Base-by-base conservation (phyloP, 2,797 vertebrate species). In the Typhlichthys subterraneus region DNA sequence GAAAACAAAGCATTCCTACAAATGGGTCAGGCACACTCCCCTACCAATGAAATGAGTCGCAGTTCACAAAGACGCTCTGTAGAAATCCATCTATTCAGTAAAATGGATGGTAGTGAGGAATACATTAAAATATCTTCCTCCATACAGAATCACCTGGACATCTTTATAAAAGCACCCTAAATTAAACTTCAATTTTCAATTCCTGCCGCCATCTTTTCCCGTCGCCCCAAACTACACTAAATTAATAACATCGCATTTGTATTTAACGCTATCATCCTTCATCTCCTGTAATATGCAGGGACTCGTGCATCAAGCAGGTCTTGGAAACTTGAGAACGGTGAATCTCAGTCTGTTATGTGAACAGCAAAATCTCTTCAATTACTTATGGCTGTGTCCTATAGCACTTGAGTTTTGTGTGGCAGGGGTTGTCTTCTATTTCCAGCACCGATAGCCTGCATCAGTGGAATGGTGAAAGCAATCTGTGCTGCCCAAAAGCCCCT, bases 1-100 rank as follows among this genome's bases (percentile, higher is more conserved):
- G 68, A 82, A 61, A 83, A 85, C 79, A 85, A 88, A 86, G 82
- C 76, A 70, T 82, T 83, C 71, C 60, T 72, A 53, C 61, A 82
- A 82, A 70, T 81, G 80, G 67, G 79, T 82, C 87, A 81, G 69
- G 23, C 49, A 50, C 59, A 74, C 61, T 79, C 65, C 70, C 59
- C 46, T 12, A 23, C 51, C 59, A 63, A 57, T 61, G 69, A 63
- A 72, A 76, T 78, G 72, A 85, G 75, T 80, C 76, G 15, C 51
- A 63, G 46, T 38, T 60, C 48, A 85, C 72, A 81, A 85, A 65
- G 71, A 57, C 74, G 67, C 7, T 9, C 64, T 70, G 72, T 59
- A 70, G 57, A 54, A 59, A 19, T 53, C 58, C 12, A 55, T 69
- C 67, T 45, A 70, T 13, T 57, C 59, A 73, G 66, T 15, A 38